Base-by-base conservation (phyloP, 2,797 vertebrate species). In the Nasua narica region DNA sequence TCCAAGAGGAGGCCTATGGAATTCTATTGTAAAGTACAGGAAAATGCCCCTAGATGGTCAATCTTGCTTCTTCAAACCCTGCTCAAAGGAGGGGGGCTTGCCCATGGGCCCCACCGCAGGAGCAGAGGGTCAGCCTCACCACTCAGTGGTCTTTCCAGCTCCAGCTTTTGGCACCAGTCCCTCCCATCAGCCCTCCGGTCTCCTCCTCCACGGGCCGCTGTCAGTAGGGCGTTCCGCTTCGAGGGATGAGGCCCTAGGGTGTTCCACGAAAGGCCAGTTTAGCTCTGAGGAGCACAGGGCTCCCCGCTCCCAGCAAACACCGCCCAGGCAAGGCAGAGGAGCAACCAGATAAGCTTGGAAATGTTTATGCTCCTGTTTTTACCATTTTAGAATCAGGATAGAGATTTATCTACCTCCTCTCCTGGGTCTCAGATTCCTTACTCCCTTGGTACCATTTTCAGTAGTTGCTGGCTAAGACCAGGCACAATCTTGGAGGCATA, bases 381-480 rank as follows among this genome's bases (percentile, higher is more conserved):
- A 48, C 62, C 37, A 23, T 89, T 89, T 79, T 87, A 76, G 40
- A 70, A 56, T 70, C 10, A 1, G n/a, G 54, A 65, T 29, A 72
- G 69, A 85, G 94, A 40, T 90, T 94, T 70, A 86, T 50, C 78
- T 74, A 21, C 54, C n/a, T 56, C 25, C n/a, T 62, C 3, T 77
- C 54, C 0, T 37, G 60, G 50, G 10, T 46, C 78, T 91, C 37
- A 15, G 43, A 69, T 89, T 70, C 79, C 46, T 60, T 77, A 50
- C 5, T 81, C 74, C 69, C 79, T 90, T 67, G 62, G 50, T 79
- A 37, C 58, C 32, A 35, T 88, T 90, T 95, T 85, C 3, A 2
- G 18, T 62, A 23, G 76, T 91, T 90, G 35, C 60, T 89, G 50
- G 10, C 88, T 67, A 96, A 96, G 29, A 40, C 60, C 13, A 86